A percentile compares a stretch with the other conserved stretches of the same genome.
Conservation (phyloP, 1,140 invertebrate genomes). For the Drosophila melanogaster region DNA sequence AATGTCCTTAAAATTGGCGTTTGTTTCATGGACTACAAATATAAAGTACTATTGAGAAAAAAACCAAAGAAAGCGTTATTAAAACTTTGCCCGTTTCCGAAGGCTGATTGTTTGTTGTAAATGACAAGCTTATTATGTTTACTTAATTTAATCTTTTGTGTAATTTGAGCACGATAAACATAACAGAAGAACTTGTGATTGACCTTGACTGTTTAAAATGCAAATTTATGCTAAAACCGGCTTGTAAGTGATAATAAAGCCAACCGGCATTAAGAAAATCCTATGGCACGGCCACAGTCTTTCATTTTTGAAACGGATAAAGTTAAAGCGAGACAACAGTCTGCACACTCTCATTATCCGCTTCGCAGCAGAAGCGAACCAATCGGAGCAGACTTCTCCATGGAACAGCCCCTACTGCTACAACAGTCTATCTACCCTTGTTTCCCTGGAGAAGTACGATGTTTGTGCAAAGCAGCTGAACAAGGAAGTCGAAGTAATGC, state of each 20-base stretch:
- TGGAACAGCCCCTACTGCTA: conserved; percentile 18
- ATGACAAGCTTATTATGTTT: neutral
- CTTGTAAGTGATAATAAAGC: conserved; percentile 11
- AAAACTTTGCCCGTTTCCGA: too few species aligned
- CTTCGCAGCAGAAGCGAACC: conserved; percentile 19
- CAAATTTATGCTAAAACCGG: conserved; percentile 59
- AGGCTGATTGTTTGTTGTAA: neutral
- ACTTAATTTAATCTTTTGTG: conserved; percentile 3
- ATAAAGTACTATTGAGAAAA: too few species aligned
- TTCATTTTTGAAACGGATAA: conserved; percentile 72
- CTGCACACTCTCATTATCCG: conserved; percentile 43
- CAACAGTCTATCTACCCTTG: conserved; percentile 28
- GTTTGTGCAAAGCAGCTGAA: conserved; percentile 39
- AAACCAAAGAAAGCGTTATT: too few species aligned
- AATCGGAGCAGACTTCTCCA: conserved; percentile 40
- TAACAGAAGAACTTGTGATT: neutral
- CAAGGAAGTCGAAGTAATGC: neutral
- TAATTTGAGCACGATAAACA: conserved; percentile 17
- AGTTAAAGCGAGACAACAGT: conserved; percentile 62
- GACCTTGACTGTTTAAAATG: conserved; percentile 66
- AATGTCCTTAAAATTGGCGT: too few species aligned
- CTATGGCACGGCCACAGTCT: conserved; percentile 21
- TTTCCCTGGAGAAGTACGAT: neutral
- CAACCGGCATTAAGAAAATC: conserved; percentile 32
- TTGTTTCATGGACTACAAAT: too few species aligned